These are phyloP conservation scores for Prinia subflava DNA, from an alignment of 2,113 vertebrate species.

Conservation along the genomic window DNA sequence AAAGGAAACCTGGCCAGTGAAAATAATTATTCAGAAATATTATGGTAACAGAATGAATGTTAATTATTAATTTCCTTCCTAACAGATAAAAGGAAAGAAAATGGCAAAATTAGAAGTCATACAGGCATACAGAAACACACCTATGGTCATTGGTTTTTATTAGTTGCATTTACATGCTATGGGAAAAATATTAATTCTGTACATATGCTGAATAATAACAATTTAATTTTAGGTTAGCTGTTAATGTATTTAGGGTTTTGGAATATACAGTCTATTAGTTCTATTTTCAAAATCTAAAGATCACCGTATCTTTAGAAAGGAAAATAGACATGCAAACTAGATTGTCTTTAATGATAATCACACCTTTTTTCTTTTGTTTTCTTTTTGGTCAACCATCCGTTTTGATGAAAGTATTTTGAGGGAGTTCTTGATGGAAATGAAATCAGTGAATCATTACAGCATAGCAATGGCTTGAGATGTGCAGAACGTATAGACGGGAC, in stretches of 20 bases:
- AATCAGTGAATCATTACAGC: conserved; percentile 75
- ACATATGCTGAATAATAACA: background rate
- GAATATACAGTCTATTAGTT: background rate
- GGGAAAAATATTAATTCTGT: background rate
- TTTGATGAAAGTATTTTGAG: conserved; percentile 77
- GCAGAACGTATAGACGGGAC: conserved; percentile 72
- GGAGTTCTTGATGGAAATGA: conserved; percentile 78
- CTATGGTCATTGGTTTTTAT: background rate
- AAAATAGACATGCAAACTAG: conserved; percentile 19
- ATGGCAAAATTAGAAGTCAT: background rate
- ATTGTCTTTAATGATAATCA: conserved; percentile 53
- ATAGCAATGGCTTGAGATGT: conserved; percentile 75
- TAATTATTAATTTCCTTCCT: background rate
- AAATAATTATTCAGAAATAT: background rate
- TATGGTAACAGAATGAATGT: background rate
- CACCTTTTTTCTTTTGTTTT: conserved; percentile 52
- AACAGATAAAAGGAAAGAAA: background rate
- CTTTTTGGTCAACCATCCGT: conserved; percentile 62
- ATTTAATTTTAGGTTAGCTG: background rate
- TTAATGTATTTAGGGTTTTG: background rate
- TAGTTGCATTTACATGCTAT: background rate
- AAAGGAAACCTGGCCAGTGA: background rate
- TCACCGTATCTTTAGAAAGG: conserved; percentile 4
- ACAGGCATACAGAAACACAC: background rate
- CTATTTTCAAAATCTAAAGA: conserved; percentile 55